These are phyloP conservation scores for Ornithoptera alexandrae DNA, from an alignment of 2,888 invertebrate species.

Conservation along the genomic window DNA sequence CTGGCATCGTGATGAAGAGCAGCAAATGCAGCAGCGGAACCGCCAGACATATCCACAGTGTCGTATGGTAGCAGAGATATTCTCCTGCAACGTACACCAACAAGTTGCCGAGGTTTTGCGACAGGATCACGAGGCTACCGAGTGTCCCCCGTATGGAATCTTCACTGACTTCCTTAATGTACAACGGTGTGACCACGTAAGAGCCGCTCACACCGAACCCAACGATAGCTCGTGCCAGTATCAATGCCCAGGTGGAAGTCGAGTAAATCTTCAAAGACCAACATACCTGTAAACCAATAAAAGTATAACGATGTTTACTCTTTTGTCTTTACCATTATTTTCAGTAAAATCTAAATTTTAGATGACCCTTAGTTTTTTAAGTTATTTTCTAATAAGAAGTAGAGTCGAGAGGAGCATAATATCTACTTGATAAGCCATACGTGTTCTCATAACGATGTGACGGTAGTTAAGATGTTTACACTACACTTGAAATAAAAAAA, in stretches of 20 bases:
- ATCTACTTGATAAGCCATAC: too few species aligned
- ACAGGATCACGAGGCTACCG: conserved; percentile 65
- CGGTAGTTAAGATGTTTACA: too few species aligned
- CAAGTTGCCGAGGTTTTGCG: conserved; percentile 69
- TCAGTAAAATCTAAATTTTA: background rate
- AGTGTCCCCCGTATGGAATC: conserved; percentile 67
- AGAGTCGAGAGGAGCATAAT: too few species aligned
- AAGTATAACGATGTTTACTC: background rate
- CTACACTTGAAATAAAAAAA: too few species aligned
- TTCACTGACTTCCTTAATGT: conserved; percentile 74
- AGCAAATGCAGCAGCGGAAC: conserved; percentile 65
- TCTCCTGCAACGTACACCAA: conserved; percentile 66
- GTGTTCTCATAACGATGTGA: too few species aligned
- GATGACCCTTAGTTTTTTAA: too few species aligned
- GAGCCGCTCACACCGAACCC: conserved; percentile 68
- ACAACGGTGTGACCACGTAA: conserved; percentile 70
- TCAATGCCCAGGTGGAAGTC: conserved; percentile 67
- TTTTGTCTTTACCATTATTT: background rate
- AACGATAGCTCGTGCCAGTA: conserved; percentile 64
- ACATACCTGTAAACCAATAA: conserved; percentile 49
- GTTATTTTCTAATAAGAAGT: too few species aligned
- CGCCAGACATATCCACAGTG: conserved; percentile 65
- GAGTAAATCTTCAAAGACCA: conserved; percentile 70
- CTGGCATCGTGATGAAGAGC: conserved; percentile 67
- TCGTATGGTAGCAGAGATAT: conserved; percentile 62